Base-by-base conservation (phyloP, 2,113 vertebrate species). In the Cyanoderma ruficeps region DNA sequence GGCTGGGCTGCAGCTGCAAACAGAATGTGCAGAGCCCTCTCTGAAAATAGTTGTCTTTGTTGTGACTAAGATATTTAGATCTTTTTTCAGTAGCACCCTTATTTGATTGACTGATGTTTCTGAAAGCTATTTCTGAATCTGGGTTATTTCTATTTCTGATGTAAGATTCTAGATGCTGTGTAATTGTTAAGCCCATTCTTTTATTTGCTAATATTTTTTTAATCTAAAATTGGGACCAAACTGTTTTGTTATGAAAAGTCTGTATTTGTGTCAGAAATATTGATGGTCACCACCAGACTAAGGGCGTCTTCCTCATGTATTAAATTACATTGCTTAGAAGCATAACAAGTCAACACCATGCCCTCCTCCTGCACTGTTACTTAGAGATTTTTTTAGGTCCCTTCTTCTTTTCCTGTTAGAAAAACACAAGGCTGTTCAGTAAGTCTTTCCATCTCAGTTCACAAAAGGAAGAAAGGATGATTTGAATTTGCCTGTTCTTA, bases 41-140 rank as follows among this genome's bases (percentile, higher is more conserved):
- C 97, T 95, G 95, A 97, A 98, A 98, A 98, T 97, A 98, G 95
- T 64, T 1, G 2, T 93, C 97, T 97, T 96, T 97, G 97, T 97
- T 98, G 92, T 98, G 96, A 98, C 97, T 97, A 92, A 97, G 95
- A 94, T 87, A 95, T 90, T 96, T 90, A 91, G 79, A 93, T 92
- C 92, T 94, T 94, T 97, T 97, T 96, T 94, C 91, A 95, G 94
- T 83, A 94, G 71, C 69, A 81, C 50, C 69, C 86, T 97, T 94
- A 42, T 83, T 96, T 97, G 97, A 98, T 97, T 97, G 97, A 97
- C 94, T 93, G 95, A 97, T 92, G 89, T 69, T 92, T 59, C 97
- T 97, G 93, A 33, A 87, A 95, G 95, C 87, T 98, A 98, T 98
- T 98, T 98, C 94, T 96, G 91, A 97, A 97, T 94, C 87, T 90